A percentile compares a stretch with the other conserved stretches of the same genome.
phyloP scores from a whole-genome alignment of 2,888 invertebrate genomes.

The Metallyticus violacea region DNA sequence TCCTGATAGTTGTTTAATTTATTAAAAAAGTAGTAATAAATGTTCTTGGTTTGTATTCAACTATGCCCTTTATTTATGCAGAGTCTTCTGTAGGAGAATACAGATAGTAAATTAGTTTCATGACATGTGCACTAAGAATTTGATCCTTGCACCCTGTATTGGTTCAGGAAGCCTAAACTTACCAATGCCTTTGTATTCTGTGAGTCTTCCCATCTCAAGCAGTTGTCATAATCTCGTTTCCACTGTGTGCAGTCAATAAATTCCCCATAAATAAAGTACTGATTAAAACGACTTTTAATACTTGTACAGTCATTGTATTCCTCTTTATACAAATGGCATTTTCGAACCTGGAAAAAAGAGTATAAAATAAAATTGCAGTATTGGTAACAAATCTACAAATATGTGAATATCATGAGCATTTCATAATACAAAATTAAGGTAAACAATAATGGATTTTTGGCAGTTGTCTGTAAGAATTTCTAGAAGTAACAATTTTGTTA shows the following conservation, averaged over 20 bases:
- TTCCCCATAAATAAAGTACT: constrained; percentile 79
- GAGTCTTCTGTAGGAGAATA: too few relatives aligned
- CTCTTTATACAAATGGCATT: constrained; percentile 74
- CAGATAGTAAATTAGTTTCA: too few relatives aligned
- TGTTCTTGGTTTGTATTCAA: too few relatives aligned
- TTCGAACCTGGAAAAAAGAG: constrained; percentile 70
- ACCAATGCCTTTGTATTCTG: constrained; percentile 67
- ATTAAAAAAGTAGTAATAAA: too few relatives aligned
- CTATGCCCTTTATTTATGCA: too few relatives aligned
- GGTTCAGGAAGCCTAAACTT: constrained; percentile 41
- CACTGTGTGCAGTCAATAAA: constrained; percentile 72
- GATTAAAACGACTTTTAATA: constrained; percentile 74
- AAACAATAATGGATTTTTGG: too few relatives aligned
- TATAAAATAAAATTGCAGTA: constrained; percentile 35
- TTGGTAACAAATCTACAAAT: background rate
- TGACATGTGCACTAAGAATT: too few relatives aligned
- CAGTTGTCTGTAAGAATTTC: too few relatives aligned
- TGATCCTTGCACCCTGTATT: background rate
- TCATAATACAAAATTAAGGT: too few relatives aligned
- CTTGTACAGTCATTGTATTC: constrained; percentile 80
- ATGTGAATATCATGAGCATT: too few relatives aligned
- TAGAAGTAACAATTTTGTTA: too few relatives aligned
- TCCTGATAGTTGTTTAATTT: too few relatives aligned
- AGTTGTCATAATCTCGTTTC: constrained; percentile 74
- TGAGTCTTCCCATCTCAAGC: constrained; percentile 62